phyloP scores from a whole-genome alignment of 2,888 invertebrate species.

The Tillus elongatus region DNA sequence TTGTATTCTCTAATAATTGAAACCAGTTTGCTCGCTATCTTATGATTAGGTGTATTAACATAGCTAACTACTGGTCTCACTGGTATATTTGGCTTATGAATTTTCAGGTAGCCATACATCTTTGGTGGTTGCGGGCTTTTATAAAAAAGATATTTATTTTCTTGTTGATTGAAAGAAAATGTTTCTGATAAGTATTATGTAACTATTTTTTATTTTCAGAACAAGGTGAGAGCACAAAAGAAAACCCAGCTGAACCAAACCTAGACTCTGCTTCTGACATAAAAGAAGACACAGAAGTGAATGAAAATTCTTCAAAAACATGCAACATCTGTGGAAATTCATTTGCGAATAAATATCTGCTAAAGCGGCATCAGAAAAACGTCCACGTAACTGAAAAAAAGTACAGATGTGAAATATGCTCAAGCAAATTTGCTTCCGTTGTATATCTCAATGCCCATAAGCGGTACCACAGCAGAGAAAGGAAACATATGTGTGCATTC shows the following conservation, averaged over 20 bases:
- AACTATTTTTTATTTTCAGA: background rate
- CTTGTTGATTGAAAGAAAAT: too few relatives aligned
- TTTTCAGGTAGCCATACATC: too few relatives aligned
- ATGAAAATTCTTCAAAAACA: background rate
- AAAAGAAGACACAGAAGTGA: conserved; percentile 5
- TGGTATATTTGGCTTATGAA: too few relatives aligned
- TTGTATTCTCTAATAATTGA: too few relatives aligned
- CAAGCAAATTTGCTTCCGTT: conserved; percentile 31
- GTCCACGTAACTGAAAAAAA: conserved; percentile 35
- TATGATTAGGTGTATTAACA: too few relatives aligned
- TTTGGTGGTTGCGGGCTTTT: too few relatives aligned
- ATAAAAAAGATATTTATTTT: too few relatives aligned
- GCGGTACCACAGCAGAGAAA: conserved; percentile 29
- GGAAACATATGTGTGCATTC: conserved; percentile 33
- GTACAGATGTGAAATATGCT: conserved; percentile 32
- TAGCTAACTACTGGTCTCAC: too few relatives aligned
- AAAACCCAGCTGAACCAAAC: background rate
- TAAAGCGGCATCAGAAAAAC: conserved; percentile 31
- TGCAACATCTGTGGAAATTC: conserved; percentile 28
- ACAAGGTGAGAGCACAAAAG: background rate
- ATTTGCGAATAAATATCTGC: conserved; percentile 31
- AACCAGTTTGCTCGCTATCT: too few relatives aligned
- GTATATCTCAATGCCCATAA: conserved; percentile 35
- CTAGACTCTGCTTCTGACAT: too few relatives aligned
- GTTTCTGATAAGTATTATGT: too few relatives aligned